Percentiles rank a stretch among this genome's conserved stretches.
Evolutionary conservation across 2,113 vertebrate species (phyloP).

Genomic region (Circaetus cinerascens): DNA sequence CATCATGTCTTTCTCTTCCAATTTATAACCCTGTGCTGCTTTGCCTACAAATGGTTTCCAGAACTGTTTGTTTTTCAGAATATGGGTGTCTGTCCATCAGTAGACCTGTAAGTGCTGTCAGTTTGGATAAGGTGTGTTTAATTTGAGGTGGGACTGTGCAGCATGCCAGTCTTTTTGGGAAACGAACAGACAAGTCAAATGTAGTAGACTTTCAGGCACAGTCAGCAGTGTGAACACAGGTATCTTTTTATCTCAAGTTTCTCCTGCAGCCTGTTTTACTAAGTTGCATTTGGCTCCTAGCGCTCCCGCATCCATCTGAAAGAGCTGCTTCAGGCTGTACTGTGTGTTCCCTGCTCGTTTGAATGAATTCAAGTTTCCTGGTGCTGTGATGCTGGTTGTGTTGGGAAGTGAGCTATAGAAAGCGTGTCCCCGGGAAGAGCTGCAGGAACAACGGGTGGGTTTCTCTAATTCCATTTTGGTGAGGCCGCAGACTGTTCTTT

Average conservation of each 20-base stretch:
- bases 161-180: neutral
- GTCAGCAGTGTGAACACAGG: neutral
- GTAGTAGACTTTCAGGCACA: rapidly evolving
- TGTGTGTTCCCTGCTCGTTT: neutral
- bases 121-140: too few species aligned
- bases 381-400: neutral
- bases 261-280: neutral
- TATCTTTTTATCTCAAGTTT: neutral
- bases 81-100: rapidly evolving
- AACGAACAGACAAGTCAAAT: rapidly evolving
- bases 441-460: neutral
- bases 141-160: neutral
- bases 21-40: rapidly evolving
- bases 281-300: neutral
- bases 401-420: neutral
- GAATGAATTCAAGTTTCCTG: rapidly evolving
- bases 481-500: rapidly evolving
- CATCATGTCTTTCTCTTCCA: rapidly evolving
- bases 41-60: neutral
- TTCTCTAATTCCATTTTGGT: rapidly evolving
- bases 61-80: rapidly evolving
- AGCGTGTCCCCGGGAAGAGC: neutral
- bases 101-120: neutral
- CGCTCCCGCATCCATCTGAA: neutral
- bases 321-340: neutral